A percentile compares a stretch with the other conserved stretches of the same genome.
These are phyloP conservation scores for Imbricaverruca yamaguchii DNA, from an alignment of 2,888 invertebrate genomes.

Conservation along the genomic window DNA sequence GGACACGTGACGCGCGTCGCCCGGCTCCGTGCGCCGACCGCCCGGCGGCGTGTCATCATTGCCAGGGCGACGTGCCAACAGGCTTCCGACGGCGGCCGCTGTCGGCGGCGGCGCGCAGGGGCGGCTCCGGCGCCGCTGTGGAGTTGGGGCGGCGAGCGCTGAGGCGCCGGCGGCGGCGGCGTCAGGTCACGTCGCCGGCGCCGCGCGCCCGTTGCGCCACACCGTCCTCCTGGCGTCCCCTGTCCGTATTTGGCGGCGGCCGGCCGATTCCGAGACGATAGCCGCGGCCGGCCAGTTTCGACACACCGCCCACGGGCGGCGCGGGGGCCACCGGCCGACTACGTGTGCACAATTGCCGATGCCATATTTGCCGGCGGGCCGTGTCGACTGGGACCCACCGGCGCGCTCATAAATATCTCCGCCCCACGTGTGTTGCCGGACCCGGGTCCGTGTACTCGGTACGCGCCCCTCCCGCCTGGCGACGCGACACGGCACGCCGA, in stretches of 20 bases:
- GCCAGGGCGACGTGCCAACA: not conserved
- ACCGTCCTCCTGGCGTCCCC: too few species aligned
- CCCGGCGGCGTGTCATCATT: too few species aligned
- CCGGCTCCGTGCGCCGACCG: too few species aligned
- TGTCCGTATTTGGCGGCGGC: constrained; percentile 2
- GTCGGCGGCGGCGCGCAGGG: not conserved
- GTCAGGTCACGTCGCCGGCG: too few species aligned
- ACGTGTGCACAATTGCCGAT: not conserved
- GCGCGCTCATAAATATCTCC: not conserved
- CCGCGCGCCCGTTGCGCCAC: too few species aligned
- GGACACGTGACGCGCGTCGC: too few species aligned
- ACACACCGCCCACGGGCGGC: not conserved
- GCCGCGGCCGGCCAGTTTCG: not conserved
- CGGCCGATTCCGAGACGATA: not conserved
- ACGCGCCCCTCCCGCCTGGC: not conserved
- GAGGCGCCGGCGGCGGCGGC: too few species aligned
- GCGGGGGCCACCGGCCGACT: too few species aligned
- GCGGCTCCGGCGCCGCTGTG: not conserved
- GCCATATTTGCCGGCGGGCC: not conserved
- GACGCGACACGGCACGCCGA: not conserved
- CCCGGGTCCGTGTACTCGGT: too few species aligned
- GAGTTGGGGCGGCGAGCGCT: too few species aligned
- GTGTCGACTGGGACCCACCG: not conserved
- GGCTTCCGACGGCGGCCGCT: not conserved
- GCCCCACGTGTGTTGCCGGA: not conserved